Percentiles rank a stretch among this genome's conserved stretches.
Conservation (phyloP, 2,888 invertebrate species). For the Ornithoptera alexandrae region DNA sequence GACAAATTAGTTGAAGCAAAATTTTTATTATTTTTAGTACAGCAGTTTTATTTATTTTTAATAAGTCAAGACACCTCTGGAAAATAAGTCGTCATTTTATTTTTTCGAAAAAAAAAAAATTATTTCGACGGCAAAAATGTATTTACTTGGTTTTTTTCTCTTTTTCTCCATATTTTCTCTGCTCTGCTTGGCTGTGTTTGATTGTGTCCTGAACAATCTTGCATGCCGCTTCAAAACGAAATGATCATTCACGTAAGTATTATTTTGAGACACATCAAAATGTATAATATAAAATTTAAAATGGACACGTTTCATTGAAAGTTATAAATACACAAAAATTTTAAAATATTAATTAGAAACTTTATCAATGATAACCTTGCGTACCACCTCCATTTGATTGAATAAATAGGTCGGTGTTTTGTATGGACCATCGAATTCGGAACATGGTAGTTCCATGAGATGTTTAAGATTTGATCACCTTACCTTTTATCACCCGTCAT, state of each 20-base stretch:
- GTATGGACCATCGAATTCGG: constrained; percentile 29
- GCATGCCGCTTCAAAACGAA: constrained; percentile 88
- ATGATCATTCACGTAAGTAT: constrained; percentile 88
- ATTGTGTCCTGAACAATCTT: constrained; percentile 88
- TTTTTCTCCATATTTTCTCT: constrained; percentile 88
- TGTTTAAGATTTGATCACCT: constrained; percentile 50
- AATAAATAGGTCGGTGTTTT: constrained; percentile 35
- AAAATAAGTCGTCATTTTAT: constrained; percentile 75
- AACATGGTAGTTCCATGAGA: constrained; percentile 35
- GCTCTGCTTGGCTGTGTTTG: constrained; percentile 92
- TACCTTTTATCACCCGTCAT: constrained; percentile 67
- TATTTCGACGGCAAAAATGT: constrained; percentile 80
- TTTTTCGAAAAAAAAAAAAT: constrained; percentile 68
- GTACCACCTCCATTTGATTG: constrained; percentile 15
- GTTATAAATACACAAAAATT: constrained; percentile 39
- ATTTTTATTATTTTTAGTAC: constrained; percentile 25
- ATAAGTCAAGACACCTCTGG: constrained; percentile 72
- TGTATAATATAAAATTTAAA: constrained; percentile 42
- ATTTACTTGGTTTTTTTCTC: constrained; percentile 86
- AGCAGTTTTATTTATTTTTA: constrained; percentile 32
- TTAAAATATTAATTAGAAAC: constrained; percentile 30
- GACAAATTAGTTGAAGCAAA: constrained; percentile 40
- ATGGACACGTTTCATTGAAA: constrained; percentile 40
- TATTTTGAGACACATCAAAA: constrained; percentile 79
- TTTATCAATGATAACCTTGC: constrained; percentile 27